Evolutionary conservation across 2,113 vertebrate species (phyloP), one percentile per base, ranked within the genome.

Genomic region (Sprattus sprattus): DNA sequence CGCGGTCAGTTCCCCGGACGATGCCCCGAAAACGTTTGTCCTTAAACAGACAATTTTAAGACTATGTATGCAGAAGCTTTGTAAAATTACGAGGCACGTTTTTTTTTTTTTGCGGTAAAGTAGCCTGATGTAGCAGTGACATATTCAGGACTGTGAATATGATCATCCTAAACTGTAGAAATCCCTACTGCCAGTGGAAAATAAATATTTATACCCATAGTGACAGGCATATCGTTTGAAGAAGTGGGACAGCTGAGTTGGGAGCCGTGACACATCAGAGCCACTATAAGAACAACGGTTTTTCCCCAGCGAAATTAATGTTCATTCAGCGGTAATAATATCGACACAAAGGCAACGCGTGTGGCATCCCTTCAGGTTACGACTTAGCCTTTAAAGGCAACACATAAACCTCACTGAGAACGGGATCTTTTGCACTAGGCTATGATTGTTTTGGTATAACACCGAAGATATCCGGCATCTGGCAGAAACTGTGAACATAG

Each of bases 381-480:
- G 7, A 22, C 20, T 78, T 15, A 78, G 28, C 32, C 71, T 15
- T 78, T 39, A 78, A 78, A 39, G 8, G n/a, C 25, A 71, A 78
- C 32, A 64, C 60, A 78, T 0, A 39, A 78, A 39, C 71, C 28
- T 78, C 71, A 78, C 15, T 39, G 28, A 39, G 32, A 28, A 75
- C 3, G 20, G 60, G 60, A 7, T 75, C 10, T 25, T 75, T 75
- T 75, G 67, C 67, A 2, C 2, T 9, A 39, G 32, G 25, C 2
- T 9, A 39, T 28, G 25, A 78, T 78, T 78, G 71, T 78, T 78
- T 78, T 78, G 71, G 71, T 78, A 28, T 67, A 25, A 67, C 64
- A 75, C 71, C 16, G 32, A 84, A 80, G 52, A 67, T 54, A 86
- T 78, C 71, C 71, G 67, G 67, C 67, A 75, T 75, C 67, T 25